phyloP scores from a whole-genome alignment of 2,888 invertebrate genomes.

The Agonopterix arenella region DNA sequence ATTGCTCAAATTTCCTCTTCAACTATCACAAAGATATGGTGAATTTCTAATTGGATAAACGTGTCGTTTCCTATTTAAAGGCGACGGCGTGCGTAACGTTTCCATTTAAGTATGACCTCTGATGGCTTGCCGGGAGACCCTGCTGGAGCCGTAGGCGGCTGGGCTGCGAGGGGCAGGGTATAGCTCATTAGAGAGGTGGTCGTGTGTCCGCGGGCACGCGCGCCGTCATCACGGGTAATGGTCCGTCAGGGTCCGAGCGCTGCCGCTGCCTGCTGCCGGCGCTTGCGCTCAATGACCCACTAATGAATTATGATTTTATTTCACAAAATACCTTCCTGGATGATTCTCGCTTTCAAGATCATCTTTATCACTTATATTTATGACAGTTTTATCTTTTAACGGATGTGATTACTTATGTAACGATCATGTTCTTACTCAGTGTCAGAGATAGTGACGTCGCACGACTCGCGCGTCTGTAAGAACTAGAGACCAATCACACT shows the following conservation, averaged over 20 bases:
- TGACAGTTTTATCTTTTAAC: conserved; percentile 10
- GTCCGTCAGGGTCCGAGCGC: conserved; percentile 43
- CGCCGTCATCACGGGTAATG: conserved; percentile 72
- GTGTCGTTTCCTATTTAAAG: conserved; percentile 77
- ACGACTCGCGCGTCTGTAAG: not conserved
- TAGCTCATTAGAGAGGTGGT: conserved; percentile 26
- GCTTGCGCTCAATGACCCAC: conserved; percentile 53
- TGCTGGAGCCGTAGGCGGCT: conserved; percentile 17
- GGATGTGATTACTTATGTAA: conserved; percentile 7
- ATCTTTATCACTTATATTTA: conserved; percentile 17
- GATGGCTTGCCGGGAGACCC: conserved; percentile 29
- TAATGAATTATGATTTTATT: conserved; percentile 66
- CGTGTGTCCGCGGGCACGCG: conserved; percentile 55
- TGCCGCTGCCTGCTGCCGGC: conserved; percentile 19
- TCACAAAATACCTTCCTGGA: conserved; percentile 51
- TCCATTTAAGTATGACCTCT: conserved; percentile 54
- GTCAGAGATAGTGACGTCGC: not conserved
- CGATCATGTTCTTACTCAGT: not conserved
- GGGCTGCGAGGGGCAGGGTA: conserved; percentile 25
- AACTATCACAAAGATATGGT: conserved; percentile 77
- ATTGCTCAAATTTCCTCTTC: conserved; percentile 77
- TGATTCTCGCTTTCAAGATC: conserved; percentile 43
- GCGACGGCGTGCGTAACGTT: conserved; percentile 62
- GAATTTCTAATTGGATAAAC: conserved; percentile 78
- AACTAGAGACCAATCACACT: too few relatives aligned